Evolutionary conservation across 2,113 vertebrate genomes (phyloP).

Genomic region (Grantiella picta): DNA sequence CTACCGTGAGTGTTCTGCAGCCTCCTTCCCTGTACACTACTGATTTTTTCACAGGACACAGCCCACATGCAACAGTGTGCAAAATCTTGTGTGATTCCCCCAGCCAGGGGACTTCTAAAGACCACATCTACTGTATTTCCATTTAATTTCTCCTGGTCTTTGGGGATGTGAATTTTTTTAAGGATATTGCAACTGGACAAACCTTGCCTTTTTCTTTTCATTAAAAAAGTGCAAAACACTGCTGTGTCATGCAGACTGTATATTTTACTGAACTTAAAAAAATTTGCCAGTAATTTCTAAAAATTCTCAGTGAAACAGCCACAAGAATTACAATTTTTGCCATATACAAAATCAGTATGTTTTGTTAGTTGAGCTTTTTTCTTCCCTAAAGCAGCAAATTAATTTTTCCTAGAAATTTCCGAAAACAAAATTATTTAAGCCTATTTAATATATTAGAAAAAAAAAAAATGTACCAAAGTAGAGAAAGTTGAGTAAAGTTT

Average conservation of each 20-base stretch:
- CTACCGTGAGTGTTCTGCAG: neutral
- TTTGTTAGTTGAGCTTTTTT: neutral
- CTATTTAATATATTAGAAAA: neutral
- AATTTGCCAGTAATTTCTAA: neutral
- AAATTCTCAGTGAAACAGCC: neutral
- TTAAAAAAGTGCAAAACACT: neutral
- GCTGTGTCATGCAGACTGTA: neutral
- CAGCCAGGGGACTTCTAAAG: neutral
- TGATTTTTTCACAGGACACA: neutral
- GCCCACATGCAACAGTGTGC: neutral
- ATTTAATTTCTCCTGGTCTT: neutral
- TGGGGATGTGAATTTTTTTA: neutral
- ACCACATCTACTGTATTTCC: neutral
- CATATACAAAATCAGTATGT: neutral
- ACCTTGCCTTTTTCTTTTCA: neutral
- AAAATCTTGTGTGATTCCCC: neutral
- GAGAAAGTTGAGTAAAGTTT: neutral
- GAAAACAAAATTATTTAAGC: neutral
- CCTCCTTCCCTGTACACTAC: fast-evolving
- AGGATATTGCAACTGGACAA: neutral
- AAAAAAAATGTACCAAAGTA: neutral
- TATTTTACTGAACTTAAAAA: neutral
- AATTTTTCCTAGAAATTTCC: neutral
- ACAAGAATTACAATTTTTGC: neutral
- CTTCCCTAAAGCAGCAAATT: neutral